Conservation (phyloP, 2,113 vertebrate species). For the Coptodon bakossiorum region DNA sequence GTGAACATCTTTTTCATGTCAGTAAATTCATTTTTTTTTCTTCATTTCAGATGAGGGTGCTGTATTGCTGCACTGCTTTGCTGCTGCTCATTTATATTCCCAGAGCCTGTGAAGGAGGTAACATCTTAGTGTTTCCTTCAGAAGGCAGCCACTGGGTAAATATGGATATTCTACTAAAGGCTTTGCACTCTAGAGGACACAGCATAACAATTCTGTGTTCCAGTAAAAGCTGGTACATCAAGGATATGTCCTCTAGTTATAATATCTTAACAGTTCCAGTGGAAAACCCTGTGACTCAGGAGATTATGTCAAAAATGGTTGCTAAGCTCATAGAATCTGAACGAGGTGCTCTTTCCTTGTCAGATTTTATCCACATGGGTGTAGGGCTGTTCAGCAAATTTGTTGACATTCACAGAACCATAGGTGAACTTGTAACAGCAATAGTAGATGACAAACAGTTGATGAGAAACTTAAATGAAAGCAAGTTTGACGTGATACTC, state of each 20-base stretch:
- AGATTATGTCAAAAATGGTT: neutral
- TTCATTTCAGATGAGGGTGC: conserved; percentile 28
- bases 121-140: conserved; percentile 54
- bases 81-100: conserved; percentile 18
- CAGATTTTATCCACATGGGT: neutral
- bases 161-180: conserved; percentile 53
- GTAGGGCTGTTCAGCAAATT: neutral
- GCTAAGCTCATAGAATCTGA: neutral
- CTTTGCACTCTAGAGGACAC: conserved; percentile 50
- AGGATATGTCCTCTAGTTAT: conserved; percentile 15
- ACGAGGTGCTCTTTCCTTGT: neutral
- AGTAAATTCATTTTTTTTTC: neutral
- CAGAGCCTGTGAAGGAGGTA: conserved; percentile 27
- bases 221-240: conserved; percentile 51
- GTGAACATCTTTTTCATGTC: neutral
- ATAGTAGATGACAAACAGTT: conserved; percentile 27
- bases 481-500: conserved; percentile 59
- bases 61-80: neutral
- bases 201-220: conserved; percentile 32
- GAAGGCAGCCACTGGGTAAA: conserved; percentile 69
- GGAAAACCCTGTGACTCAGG: neutral
- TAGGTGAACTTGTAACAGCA: neutral
- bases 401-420: neutral
- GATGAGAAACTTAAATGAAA: conserved; percentile 14
- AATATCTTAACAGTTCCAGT: conserved; percentile 12